A percentile compares a stretch with the other conserved stretches of the same genome.
Evolutionary conservation across 2,113 vertebrate species (phyloP).

Genomic region (Rhinogobius similis): DNA sequence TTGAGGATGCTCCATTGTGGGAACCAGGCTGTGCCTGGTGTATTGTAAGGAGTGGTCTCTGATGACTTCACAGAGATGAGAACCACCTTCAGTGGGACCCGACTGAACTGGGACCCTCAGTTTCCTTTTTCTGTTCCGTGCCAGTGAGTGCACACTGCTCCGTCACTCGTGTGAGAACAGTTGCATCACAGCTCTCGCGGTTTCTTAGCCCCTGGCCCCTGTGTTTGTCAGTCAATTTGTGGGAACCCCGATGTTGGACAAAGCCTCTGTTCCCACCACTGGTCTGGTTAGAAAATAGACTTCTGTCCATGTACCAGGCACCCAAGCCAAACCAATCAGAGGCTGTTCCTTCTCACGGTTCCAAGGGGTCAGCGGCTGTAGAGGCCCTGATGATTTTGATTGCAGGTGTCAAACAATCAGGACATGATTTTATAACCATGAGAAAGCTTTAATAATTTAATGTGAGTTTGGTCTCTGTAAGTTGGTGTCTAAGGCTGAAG

Average conservation of each 20-base stretch:
- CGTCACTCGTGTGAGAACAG: conserved; percentile 72
- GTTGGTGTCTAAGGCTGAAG: neutral
- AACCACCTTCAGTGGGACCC: conserved; percentile 69
- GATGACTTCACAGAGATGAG: conserved; percentile 67
- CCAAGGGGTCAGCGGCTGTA: conserved; percentile 59
- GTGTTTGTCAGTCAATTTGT: conserved; percentile 77
- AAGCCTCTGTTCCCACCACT: conserved; percentile 78
- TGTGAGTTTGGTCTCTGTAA: neutral
- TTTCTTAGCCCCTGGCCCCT: conserved; percentile 72
- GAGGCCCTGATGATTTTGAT: conserved; percentile 72
- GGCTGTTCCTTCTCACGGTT: conserved; percentile 68
- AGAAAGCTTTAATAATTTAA: conserved; percentile 57
- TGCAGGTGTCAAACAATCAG: conserved; percentile 72
- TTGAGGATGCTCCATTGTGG: conserved; percentile 63
- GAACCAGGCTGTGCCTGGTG: conserved; percentile 55
- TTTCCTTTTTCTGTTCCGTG: conserved; percentile 25
- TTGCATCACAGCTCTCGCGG: conserved; percentile 75
- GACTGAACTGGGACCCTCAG: conserved; percentile 40
- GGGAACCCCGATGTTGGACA: conserved; percentile 80
- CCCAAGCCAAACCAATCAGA: conserved; percentile 67
- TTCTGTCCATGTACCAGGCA: conserved; percentile 61
- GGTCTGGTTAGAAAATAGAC: conserved; percentile 78
- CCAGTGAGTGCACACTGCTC: conserved; percentile 29
- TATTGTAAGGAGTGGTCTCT: conserved; percentile 58
- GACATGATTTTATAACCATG: conserved; percentile 58